phyloP scores from a whole-genome alignment of 2,888 invertebrate genomes.

The Apantesis nais region DNA sequence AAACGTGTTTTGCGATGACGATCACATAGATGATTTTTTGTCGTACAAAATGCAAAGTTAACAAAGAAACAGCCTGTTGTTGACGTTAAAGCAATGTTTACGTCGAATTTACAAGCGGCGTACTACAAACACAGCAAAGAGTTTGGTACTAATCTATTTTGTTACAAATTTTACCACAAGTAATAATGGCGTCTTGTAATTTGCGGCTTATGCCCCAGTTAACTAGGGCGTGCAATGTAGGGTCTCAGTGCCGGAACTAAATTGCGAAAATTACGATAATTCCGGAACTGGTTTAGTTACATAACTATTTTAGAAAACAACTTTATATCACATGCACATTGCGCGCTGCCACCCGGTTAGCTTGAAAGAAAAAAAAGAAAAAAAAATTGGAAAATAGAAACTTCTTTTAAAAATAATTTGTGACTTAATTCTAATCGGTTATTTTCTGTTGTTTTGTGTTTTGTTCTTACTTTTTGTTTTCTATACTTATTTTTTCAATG shows the following conservation, averaged over 20 bases:
- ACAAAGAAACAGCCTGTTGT: neutral
- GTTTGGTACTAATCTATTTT: neutral
- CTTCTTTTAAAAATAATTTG: neutral
- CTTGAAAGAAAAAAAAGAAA: no score
- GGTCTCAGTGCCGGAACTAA: neutral
- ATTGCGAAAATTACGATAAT: neutral
- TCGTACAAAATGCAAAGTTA: neutral
- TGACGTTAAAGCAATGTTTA: neutral
- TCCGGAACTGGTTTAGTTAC: neutral
- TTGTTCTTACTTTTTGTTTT: no score
- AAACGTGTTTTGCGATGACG: slow-evolving; percentile 5
- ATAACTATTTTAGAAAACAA: neutral
- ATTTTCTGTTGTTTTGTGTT: no score
- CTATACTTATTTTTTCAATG: no score
- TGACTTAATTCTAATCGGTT: neutral
- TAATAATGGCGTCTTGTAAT: neutral
- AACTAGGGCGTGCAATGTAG: slow-evolving; percentile 2
- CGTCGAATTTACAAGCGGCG: neutral
- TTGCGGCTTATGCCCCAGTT: neutral
- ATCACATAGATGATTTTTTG: neutral
- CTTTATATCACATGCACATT: neutral
- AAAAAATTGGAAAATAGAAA: no score
- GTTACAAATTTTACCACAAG: neutral
- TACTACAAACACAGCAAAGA: neutral
- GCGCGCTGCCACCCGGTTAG: no score